A percentile compares a stretch with the other conserved stretches of the same genome.
These are phyloP conservation scores for Pterocles burchelli DNA, from an alignment of 2,113 vertebrate genomes.

Conservation along the genomic window DNA sequence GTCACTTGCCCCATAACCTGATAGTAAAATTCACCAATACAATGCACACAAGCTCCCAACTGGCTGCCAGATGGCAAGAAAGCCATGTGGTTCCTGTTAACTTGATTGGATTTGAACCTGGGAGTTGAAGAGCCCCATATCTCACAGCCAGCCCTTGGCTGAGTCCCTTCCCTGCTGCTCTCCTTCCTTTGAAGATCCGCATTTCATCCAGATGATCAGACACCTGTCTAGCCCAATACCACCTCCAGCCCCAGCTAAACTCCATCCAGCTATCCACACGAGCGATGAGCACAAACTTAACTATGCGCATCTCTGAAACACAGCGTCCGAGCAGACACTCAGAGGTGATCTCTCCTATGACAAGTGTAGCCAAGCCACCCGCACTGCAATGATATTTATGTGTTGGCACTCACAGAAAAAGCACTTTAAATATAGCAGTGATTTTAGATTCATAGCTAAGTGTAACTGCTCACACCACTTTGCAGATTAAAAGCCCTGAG, in stretches of 20 bases:
- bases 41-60: neutral
- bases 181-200: neutral
- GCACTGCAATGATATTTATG: neutral
- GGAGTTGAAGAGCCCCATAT: neutral
- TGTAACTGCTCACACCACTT: neutral
- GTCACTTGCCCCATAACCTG: neutral
- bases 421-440: neutral
- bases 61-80: constrained; percentile 12
- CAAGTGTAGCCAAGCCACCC: neutral
- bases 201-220: neutral
- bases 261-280: neutral
- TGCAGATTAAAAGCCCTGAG: neutral
- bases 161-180: neutral
- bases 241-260: neutral
- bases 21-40: neutral
- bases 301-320: neutral
- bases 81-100: neutral
- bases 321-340: neutral
- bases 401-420: neutral
- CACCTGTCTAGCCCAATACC: neutral
- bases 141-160: neutral
- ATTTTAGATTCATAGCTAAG: constrained; percentile 13
- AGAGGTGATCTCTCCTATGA: neutral
- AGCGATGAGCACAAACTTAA: neutral
- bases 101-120: neutral